Conservation (phyloP, 2,113 vertebrate genomes). For the Drymodes brunneopygia region DNA sequence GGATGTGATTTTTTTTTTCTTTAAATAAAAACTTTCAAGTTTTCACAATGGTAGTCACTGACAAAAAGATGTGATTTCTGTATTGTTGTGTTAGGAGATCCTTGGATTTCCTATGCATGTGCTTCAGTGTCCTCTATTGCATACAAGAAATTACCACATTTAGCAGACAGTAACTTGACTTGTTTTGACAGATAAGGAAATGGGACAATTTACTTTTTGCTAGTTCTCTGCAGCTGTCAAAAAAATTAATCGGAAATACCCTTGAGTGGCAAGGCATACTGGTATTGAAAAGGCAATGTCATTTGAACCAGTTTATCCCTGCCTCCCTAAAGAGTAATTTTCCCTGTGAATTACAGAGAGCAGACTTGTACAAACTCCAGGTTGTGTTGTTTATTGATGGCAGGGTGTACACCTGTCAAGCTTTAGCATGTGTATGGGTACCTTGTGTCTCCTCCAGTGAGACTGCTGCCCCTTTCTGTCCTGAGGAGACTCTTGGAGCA, state of each 20-base stretch:
- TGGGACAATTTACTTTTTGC: background rate
- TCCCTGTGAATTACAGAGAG: background rate
- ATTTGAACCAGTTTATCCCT: background rate
- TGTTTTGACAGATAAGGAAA: background rate
- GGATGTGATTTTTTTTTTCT: background rate
- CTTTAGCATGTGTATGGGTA: background rate
- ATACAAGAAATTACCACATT: background rate
- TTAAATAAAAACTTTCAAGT: background rate
- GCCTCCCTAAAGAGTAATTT: background rate
- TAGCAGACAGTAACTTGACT: background rate
- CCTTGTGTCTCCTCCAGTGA: background rate
- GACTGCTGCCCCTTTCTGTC: background rate
- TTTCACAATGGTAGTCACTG: background rate
- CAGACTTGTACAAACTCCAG: accelerated
- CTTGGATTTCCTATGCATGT: background rate
- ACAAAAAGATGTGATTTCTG: background rate
- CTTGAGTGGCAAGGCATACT: background rate
- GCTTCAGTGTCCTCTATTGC: background rate
- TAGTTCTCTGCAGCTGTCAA: background rate
- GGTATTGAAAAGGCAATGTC: background rate
- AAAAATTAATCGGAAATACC: background rate
- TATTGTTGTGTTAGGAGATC: background rate
- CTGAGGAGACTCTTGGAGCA: background rate
- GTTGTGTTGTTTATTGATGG: background rate
- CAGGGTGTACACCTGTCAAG: background rate